Evolutionary conservation across 1,140 invertebrate species (phyloP).

Genomic region (Sitodiplosis mosellana): DNA sequence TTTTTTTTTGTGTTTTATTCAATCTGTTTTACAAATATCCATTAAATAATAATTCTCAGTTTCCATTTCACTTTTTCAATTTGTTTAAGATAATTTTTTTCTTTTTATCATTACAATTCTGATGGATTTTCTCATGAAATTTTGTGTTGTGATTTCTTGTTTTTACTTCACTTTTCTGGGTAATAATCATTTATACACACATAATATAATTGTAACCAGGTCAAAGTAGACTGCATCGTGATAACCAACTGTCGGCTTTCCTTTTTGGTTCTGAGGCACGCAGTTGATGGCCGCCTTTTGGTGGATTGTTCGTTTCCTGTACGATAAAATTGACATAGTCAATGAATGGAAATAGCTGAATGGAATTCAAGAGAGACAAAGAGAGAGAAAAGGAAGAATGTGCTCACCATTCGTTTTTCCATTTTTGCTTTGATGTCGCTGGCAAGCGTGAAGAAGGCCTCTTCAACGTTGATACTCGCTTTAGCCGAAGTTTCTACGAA

Average conservation of each 20-base stretch:
- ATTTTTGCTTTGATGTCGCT: slow-evolving; percentile 88
- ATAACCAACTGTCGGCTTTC: slow-evolving; percentile 51
- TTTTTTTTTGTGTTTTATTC: too few relatives aligned
- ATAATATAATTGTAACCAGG: slow-evolving; percentile 20
- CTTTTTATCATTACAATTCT: too few relatives aligned
- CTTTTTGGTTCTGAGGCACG: slow-evolving; percentile 45
- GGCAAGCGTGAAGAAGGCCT: slow-evolving; percentile 82
- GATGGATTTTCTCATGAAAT: too few relatives aligned
- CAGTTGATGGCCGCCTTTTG: slow-evolving; percentile 51
- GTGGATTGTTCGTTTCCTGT: slow-evolving; percentile 61
- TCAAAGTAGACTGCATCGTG: slow-evolving; percentile 56
- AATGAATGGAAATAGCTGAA: not conserved
- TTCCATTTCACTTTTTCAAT: too few relatives aligned
- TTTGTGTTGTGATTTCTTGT: too few relatives aligned
- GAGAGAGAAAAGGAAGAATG: not conserved
- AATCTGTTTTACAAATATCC: too few relatives aligned
- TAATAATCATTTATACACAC: too few relatives aligned
- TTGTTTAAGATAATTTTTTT: too few relatives aligned
- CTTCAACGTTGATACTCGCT: slow-evolving; percentile 77
- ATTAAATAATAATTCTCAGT: too few relatives aligned
- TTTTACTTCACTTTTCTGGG: too few relatives aligned
- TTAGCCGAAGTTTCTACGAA: slow-evolving; percentile 90
- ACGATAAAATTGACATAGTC: slow-evolving; percentile 11
- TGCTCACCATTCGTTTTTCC: slow-evolving; percentile 82
- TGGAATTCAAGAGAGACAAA: slow-evolving; percentile 4